Percentiles rank a stretch among this genome's conserved stretches.
Evolutionary conservation across 2,888 invertebrate species (phyloP).

Genomic region (Eupithecia exiguata): DNA sequence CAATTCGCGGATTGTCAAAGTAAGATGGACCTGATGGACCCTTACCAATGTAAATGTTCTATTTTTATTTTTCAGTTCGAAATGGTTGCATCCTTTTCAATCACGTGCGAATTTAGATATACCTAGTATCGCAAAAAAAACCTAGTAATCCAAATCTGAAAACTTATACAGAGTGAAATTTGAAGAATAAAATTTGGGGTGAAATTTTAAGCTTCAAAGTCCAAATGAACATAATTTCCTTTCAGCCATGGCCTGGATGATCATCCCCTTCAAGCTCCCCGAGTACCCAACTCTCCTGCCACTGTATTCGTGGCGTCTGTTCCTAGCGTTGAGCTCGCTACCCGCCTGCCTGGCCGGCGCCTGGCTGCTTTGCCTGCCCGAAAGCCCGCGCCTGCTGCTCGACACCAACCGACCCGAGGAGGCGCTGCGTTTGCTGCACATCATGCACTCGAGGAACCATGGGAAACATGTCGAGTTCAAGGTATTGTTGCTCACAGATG

Average conservation of each 20-base stretch:
- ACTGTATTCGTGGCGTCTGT: constrained; percentile 89
- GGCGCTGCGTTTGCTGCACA: constrained; percentile 83
- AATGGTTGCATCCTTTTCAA: too few species aligned
- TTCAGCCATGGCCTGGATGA: constrained; percentile 86
- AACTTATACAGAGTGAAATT: too few species aligned
- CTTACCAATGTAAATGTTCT: too few species aligned
- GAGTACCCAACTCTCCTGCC: constrained; percentile 66
- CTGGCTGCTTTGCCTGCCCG: constrained; percentile 85
- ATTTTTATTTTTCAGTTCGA: too few species aligned
- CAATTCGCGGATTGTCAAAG: too few species aligned
- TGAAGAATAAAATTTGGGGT: neutral
- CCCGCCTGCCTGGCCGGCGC: constrained; percentile 86
- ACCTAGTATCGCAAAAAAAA: too few species aligned
- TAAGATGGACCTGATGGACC: too few species aligned
- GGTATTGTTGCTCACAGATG: constrained; percentile 53
- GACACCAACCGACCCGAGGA: constrained; percentile 84
- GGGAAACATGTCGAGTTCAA: constrained; percentile 79
- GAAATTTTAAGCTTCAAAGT: neutral
- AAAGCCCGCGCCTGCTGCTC: constrained; percentile 87
- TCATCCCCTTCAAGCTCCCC: constrained; percentile 82
- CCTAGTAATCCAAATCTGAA: neutral
- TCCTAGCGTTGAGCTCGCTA: constrained; percentile 85
- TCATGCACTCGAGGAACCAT: constrained; percentile 82
- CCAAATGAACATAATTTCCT: constrained; percentile 28
- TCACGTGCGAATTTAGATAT: too few species aligned